A percentile compares a stretch with the other conserved stretches of the same genome.
Evolutionary conservation across 2,797 vertebrate genomes (phyloP).

Genomic region (Picus viridis): DNA sequence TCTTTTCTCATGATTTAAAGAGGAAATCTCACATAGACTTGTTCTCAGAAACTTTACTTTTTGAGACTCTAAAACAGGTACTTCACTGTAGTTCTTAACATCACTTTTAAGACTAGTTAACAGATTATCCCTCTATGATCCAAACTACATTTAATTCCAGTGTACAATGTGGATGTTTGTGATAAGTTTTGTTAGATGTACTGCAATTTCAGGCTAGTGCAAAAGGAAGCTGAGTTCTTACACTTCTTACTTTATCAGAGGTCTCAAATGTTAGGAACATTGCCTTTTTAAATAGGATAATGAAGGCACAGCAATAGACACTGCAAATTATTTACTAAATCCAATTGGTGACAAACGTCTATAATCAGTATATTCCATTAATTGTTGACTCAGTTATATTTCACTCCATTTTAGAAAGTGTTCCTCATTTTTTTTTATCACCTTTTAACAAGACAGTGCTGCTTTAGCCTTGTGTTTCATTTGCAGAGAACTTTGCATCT

Average conservation of each 20-base stretch:
- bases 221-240: not conserved
- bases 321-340: not conserved
- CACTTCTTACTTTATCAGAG: not conserved
- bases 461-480: not conserved
- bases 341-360: not conserved
- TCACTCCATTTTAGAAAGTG: not conserved
- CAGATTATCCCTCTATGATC: not conserved
- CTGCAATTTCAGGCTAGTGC: not conserved
- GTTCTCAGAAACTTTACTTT: not conserved
- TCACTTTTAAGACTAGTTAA: not conserved
- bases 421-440: not conserved
- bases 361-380: not conserved
- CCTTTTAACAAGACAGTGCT: not conserved
- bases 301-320: not conserved
- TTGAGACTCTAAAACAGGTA: not conserved
- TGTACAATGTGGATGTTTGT: not conserved
- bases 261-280: not conserved
- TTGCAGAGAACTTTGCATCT: not conserved
- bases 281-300: not conserved
- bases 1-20: not conserved
- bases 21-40: not conserved
- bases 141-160: not conserved
- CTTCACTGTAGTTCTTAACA: not conserved
- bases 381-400: not conserved
- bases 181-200: not conserved